Evolutionary conservation across 2,888 invertebrate species (phyloP), one percentile per base, ranked within the genome.

Genomic region (Drosophila demipolita): DNA sequence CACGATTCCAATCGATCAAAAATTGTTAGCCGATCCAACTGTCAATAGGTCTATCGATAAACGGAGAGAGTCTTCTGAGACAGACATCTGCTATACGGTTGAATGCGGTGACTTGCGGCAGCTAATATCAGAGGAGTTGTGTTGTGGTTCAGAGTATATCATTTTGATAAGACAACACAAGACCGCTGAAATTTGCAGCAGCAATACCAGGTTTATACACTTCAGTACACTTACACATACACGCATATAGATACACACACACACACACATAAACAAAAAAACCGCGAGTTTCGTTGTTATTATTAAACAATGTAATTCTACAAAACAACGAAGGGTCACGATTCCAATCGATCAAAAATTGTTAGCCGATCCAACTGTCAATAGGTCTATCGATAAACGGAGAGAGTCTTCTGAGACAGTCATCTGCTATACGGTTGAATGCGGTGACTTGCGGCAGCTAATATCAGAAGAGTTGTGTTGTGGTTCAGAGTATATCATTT

Each of bases 401-500:
- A 0, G 9, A 15, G 12, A 1, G 5, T 42, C 20, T 20, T 20
- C 23, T 5, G n/a, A 17, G 26, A n/a, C 9, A 7, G n/a, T 35
- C 26, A 26, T 26, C 26, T 29, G 48, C 7, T 23, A 12, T 7
- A 35, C 32, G 33, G 15, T 4, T 40, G 66, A 20, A 52, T n/a
- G 26, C 17, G 65, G 78, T 75, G 63, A 26, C 5, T 60, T 54
- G 63, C 54, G 33, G 61, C 70, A 53, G 50, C 49, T 66, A 78
- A 40, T 77, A 71, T 80, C 74, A 35, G 60, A 62, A 62, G n/a
- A 60, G 54, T 75, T 72, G 64, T 68, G 69, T 62, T 75, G 66
- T 66, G 20, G 35, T 23, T 15, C 45, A 15, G 45, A 45, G 20
- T 8, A 42, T 50, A 35, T 17, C 15, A 26, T 53, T 23, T 45